Conservation (phyloP, 2,888 invertebrate species). For the Hetaerina titia region DNA sequence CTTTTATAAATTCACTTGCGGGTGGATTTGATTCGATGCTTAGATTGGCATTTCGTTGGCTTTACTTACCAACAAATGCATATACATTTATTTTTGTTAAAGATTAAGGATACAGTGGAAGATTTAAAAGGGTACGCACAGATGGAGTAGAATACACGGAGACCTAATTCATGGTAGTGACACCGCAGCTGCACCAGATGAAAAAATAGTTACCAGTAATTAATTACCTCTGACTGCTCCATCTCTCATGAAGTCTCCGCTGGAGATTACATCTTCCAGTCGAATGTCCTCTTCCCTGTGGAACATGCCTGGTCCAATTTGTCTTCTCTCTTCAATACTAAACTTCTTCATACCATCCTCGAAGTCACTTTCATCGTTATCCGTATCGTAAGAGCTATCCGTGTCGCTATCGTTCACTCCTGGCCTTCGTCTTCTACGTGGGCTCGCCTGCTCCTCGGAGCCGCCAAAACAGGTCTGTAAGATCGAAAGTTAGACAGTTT, state of each 20-base stretch:
- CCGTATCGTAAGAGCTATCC: slow-evolving; percentile 27
- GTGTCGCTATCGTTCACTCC: slow-evolving; percentile 44
- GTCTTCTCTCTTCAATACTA: not conserved
- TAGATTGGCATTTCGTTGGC: no score
- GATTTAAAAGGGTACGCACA: no score
- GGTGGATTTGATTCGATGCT: no score
- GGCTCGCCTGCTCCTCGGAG: slow-evolving; percentile 48
- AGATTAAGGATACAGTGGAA: no score
- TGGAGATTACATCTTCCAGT: slow-evolving; percentile 34
- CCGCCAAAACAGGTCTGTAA: slow-evolving; percentile 52
- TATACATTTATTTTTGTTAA: no score
- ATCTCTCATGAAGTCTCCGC: not conserved
- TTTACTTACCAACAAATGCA: no score
- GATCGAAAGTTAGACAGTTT: not conserved
- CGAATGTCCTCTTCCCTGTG: slow-evolving; percentile 46
- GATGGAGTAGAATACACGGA: not conserved
- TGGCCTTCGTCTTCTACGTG: slow-evolving; percentile 16
- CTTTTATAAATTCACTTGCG: no score
- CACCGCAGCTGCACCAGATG: not conserved
- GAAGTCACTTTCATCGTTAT: slow-evolving; percentile 36
- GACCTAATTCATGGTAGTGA: not conserved
- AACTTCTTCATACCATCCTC: slow-evolving; percentile 23
- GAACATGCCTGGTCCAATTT: not conserved
- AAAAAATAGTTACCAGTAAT: not conserved
- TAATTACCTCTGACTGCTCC: not conserved